A percentile compares a stretch with the other conserved stretches of the same genome.
These are phyloP conservation scores for Drosophila formosana DNA, from an alignment of 2,888 invertebrate genomes.

Conservation along the genomic window DNA sequence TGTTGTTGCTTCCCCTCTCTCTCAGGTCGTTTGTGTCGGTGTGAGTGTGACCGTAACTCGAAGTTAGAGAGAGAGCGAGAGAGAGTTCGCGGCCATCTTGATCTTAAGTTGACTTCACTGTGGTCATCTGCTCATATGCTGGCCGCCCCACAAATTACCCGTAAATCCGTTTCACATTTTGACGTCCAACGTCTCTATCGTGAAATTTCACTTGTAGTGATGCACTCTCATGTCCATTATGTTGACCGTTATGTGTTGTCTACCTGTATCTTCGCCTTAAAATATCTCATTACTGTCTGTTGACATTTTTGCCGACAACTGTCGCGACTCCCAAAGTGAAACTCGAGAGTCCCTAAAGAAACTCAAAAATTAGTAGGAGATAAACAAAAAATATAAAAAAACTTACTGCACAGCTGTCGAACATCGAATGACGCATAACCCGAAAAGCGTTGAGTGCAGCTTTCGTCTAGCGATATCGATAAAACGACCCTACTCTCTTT, in stretches of 20 bases:
- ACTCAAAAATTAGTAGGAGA: constrained; percentile 13
- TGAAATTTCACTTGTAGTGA: constrained; percentile 55
- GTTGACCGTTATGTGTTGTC: constrained; percentile 8
- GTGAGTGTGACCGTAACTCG: constrained; percentile 16
- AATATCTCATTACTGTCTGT: constrained; percentile 54
- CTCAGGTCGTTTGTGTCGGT: constrained; percentile 10
- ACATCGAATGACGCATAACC: constrained; percentile 37
- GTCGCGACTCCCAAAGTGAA: constrained; percentile 59
- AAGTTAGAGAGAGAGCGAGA: constrained; percentile 12
- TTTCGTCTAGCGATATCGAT: constrained; percentile 29
- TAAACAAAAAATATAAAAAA: constrained; percentile 2
- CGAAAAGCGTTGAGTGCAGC: constrained; percentile 32
- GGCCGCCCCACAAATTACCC: constrained; percentile 33
- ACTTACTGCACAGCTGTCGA: constrained; percentile 42
- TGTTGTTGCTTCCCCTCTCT: constrained; percentile 23
- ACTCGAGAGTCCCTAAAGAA: constrained; percentile 59
- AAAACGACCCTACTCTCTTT: constrained; percentile 4
- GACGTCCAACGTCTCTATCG: constrained; percentile 33
- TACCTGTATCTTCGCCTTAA: constrained; percentile 39
- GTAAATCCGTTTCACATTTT: constrained; percentile 42
- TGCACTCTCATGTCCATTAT: constrained; percentile 24
- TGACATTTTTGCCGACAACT: constrained; percentile 38
- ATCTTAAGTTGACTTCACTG: constrained; percentile 35
- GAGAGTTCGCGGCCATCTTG: constrained; percentile 42
- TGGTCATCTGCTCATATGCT: constrained; percentile 16